phyloP scores from a whole-genome alignment of 35 echinoderm and acorn worm species.

The Diadema setosum region DNA sequence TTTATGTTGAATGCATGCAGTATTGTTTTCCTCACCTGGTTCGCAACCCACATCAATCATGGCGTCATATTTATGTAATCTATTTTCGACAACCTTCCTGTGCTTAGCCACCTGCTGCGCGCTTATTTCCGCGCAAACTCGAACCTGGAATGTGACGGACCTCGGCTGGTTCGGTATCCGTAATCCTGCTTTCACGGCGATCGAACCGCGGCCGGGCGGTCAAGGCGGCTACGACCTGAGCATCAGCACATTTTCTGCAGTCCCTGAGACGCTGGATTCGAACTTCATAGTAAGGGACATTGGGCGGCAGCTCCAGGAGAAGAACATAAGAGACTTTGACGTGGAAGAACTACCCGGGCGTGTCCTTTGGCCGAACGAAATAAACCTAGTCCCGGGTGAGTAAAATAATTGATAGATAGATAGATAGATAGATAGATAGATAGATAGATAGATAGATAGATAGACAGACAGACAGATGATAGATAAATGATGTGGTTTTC shows the following conservation, averaged over 20 bases:
- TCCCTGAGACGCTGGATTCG: constrained; percentile 8
- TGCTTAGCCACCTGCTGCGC: not conserved
- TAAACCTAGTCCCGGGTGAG: constrained; percentile 83
- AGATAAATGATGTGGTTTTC: no score
- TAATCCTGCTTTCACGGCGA: not conserved
- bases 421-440: no score
- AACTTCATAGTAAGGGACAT: constrained; percentile 69
- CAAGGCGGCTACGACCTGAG: constrained; percentile 29
- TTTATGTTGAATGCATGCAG: no score
- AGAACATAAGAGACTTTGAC: constrained; percentile 1
- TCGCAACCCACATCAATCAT: no score
- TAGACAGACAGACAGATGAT: no score
- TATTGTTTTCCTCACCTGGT: no score
- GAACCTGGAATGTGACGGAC: not conserved
- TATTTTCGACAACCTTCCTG: no score
- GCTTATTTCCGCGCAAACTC: not conserved
- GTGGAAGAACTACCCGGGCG: constrained; percentile 24
- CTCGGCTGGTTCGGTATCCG: not conserved
- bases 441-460: no score
- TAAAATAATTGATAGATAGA: not conserved
- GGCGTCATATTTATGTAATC: no score
- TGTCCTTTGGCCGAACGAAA: constrained; percentile 76
- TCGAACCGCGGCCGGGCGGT: not conserved
- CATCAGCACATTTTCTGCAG: constrained; percentile 64
- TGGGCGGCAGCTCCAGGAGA: not conserved